Percentiles rank a stretch among this genome's conserved stretches.
These are phyloP conservation scores for Lomographa bimaculata DNA, from an alignment of 2,888 invertebrate species.

Conservation along the genomic window DNA sequence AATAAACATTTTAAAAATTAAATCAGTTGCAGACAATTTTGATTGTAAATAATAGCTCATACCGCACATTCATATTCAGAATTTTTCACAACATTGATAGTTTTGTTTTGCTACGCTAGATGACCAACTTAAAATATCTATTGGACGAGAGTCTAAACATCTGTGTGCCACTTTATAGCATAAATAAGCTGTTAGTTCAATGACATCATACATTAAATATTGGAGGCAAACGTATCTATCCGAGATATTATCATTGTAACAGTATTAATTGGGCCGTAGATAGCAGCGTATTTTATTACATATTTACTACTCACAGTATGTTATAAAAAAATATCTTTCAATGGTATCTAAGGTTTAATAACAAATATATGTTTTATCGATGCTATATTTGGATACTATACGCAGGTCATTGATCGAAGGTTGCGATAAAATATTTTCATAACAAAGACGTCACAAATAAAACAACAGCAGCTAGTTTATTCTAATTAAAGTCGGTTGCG, in stretches of 20 bases:
- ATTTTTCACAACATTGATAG: conserved; percentile 14
- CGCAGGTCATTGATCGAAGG: conserved; percentile 26
- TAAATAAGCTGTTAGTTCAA: conserved; percentile 4
- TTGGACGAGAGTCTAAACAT: conserved; percentile 4
- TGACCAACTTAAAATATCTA: too few species aligned
- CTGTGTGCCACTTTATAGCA: conserved; percentile 2
- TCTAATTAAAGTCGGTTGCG: conserved; percentile 5
- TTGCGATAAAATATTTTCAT: conserved; percentile 14
- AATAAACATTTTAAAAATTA: too few species aligned
- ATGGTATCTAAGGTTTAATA: not conserved
- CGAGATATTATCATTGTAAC: too few species aligned
- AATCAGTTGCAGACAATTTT: too few species aligned
- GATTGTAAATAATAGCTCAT: too few species aligned
- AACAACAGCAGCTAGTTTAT: conserved; percentile 5
- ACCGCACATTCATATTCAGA: too few species aligned
- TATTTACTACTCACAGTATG: too few species aligned
- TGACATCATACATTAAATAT: conserved; percentile 10
- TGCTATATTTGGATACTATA: conserved; percentile 2
- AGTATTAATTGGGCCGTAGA: too few species aligned
- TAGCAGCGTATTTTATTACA: too few species aligned
- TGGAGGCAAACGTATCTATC: too few species aligned
- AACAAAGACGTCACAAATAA: not conserved
- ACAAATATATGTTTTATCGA: conserved; percentile 11
- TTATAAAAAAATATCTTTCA: too few species aligned
- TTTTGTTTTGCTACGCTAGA: conserved; percentile 10